These are phyloP conservation scores for Passer montanus DNA, from an alignment of 2,113 vertebrate species.

Conservation along the genomic window DNA sequence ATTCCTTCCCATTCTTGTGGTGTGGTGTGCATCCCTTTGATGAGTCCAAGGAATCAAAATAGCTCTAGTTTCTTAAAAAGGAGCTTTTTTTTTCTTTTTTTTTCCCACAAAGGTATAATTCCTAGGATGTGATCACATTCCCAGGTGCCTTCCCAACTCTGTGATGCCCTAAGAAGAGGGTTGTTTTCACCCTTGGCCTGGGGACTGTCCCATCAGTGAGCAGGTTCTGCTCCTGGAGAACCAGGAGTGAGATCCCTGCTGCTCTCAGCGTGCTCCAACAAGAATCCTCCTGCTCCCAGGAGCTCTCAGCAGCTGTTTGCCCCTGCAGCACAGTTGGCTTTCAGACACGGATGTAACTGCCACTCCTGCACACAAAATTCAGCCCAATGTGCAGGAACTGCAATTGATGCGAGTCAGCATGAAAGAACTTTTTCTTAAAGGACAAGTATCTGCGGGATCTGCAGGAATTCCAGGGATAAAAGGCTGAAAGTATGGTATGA, in stretches of 20 bases:
- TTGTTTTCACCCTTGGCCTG: neutral
- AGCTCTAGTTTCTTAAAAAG: neutral
- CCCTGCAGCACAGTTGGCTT: neutral
- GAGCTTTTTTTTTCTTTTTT: fast-evolving
- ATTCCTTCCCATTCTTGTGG: neutral
- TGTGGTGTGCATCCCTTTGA: neutral
- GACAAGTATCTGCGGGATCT: neutral
- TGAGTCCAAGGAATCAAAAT: neutral
- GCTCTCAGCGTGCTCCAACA: neutral
- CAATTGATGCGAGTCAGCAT: neutral
- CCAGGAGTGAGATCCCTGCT: neutral
- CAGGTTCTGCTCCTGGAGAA: neutral
- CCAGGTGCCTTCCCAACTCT: neutral
- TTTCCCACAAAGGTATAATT: neutral
- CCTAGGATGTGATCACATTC: neutral
- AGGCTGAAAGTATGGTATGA: neutral
- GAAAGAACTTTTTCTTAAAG: neutral
- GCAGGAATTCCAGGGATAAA: neutral
- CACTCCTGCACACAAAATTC: neutral
- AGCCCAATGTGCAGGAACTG: neutral
- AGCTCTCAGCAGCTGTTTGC: neutral
- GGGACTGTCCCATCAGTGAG: neutral
- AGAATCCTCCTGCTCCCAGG: neutral
- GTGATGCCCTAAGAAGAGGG: neutral
- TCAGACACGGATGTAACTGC: neutral